Base-by-base conservation (phyloP, 2,797 vertebrate species). In the Leucoraja ocellata region DNA sequence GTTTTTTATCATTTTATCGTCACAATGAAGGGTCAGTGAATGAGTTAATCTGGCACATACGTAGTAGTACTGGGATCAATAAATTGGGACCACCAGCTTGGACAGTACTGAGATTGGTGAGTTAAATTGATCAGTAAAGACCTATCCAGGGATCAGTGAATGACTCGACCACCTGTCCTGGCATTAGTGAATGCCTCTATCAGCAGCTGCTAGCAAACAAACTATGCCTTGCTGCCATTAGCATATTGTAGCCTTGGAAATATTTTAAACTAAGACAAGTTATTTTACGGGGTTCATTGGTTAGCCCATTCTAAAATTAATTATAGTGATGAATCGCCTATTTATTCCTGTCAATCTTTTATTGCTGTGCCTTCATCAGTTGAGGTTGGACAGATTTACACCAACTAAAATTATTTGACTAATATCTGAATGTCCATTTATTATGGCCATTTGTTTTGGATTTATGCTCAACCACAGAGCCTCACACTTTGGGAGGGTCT, bases 331-430 rank as follows among this genome's bases (percentile, higher is more conserved):
- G 54, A 54, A 58, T 58, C 39, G 28, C 46, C 9, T 0, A 61
- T 84, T 25, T 84, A 84, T 84, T 84, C 8, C 18, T 58, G 46
- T 54, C 54, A 25, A 54, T 18, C 46, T 25, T 46, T 54, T 58
- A 84, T 84, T 61, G 25, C 81, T 61, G 21, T 13, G 25, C 21
- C 54, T 8, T 84, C 23, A 39, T 58, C 54, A 58, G 46, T 58
- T 84, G 81, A 84, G 54, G 58, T 84, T 28, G 8, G 81, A 84
- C 58, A 61, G 81, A 58, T 58, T 84, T 84, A 61, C 46, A 84
- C 36, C 46, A 58, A 6, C 39, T 84, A 84, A 58, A 58, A 54
- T 84, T 36, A 78, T 14, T 78, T 78, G 0, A 36, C 77, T 32
- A 36, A 16, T 78, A 78, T 32, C 77, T 32, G 11, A 13, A 36